Conservation (phyloP, 2,113 vertebrate species). For the Macrotis lagotis region DNA sequence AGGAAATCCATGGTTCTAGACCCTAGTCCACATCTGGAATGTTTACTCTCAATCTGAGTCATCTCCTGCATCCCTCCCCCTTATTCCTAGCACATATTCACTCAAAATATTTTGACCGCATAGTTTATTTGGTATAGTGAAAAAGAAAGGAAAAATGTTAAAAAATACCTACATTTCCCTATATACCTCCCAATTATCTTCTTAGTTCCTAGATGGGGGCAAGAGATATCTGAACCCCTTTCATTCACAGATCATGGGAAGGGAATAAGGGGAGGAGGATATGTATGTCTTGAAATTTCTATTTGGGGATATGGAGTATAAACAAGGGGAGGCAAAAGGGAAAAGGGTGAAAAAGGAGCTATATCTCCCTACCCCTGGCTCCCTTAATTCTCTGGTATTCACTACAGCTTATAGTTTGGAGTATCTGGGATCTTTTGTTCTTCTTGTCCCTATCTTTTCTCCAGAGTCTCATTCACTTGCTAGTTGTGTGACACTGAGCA, state of each 20-base stretch:
- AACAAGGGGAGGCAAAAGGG: neutral
- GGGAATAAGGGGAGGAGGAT: neutral
- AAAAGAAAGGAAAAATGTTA: neutral
- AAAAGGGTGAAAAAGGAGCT: neutral
- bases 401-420: neutral
- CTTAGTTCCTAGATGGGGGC: neutral
- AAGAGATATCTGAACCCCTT: neutral
- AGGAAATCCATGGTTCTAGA: too few relatives aligned
- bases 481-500: neutral
- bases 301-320: neutral
- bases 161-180: neutral
- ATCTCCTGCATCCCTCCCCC: neutral
- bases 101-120: neutral
- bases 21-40: neutral
- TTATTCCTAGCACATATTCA: neutral
- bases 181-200: neutral
- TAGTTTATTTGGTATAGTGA: neutral
- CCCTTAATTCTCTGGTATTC: neutral
- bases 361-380: neutral
- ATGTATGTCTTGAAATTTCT: neutral
- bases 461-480: neutral
- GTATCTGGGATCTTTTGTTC: neutral
- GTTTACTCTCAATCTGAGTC: neutral
- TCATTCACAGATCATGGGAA: neutral
- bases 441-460: neutral